These are phyloP conservation scores for Brienomyrus longianalis DNA, from an alignment of 2,113 vertebrate genomes.

Conservation along the genomic window DNA sequence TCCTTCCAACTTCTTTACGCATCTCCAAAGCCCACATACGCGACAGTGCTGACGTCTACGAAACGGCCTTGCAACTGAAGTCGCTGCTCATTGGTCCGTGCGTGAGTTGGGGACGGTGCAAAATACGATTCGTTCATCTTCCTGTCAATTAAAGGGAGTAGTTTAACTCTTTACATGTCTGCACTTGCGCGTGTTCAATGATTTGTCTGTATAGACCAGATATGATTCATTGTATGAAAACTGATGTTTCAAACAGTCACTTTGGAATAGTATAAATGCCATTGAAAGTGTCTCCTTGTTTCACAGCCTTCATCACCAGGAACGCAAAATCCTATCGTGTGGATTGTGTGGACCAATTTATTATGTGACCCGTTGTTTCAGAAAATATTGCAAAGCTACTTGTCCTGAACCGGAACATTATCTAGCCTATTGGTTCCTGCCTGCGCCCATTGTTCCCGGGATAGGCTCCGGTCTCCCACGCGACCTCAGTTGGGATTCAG, in stretches of 20 bases:
- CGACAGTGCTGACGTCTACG: slow-evolving; percentile 37
- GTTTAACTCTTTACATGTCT: background rate
- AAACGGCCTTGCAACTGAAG: background rate
- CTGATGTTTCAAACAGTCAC: background rate
- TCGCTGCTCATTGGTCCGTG: slow-evolving; percentile 24
- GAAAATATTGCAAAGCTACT: background rate
- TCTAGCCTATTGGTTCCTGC: background rate
- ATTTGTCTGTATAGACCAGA: background rate
- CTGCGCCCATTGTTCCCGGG: no score
- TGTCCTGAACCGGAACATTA: background rate
- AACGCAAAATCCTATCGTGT: background rate
- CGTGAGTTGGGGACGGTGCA: background rate
- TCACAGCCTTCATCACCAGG: background rate
- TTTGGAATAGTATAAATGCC: background rate
- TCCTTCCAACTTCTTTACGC: slow-evolving; percentile 46
- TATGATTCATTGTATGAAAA: background rate
- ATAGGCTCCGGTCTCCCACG: no score
- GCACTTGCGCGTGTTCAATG: background rate
- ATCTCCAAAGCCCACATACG: slow-evolving; percentile 43
- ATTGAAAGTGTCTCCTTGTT: background rate
- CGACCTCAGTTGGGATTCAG: no score
- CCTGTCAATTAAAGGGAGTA: background rate
- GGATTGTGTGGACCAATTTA: background rate
- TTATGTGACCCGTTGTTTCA: background rate
- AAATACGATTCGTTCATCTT: background rate